Base-by-base conservation (phyloP, 2,888 invertebrate genomes). In the Helicoverpa assulta region DNA sequence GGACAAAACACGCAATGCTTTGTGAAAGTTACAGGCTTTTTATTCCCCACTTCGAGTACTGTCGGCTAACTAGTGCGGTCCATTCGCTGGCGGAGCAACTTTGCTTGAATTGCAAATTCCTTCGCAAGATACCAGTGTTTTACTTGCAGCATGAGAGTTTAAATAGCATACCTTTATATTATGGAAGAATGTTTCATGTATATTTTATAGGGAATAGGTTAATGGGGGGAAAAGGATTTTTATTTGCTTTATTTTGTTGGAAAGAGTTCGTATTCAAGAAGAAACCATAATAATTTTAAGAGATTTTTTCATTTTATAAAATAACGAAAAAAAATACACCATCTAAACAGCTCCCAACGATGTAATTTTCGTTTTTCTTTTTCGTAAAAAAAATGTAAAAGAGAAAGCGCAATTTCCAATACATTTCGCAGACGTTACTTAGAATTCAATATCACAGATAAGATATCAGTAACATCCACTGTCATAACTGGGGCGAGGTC, bases 381-480 rank as follows among this genome's bases (percentile, higher is more conserved):
- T 29, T 19, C 6, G 8, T 33, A 54, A 54, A 73, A 26, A 62
- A 60, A 58, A 55, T 43, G 51, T 55, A 51, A 72, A 80, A 69
- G 37, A 26, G 18, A 52, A 52, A 50, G 60, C 47, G 21, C 40
- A 55, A 62, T 76, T 82, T 83, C 78, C 82, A 83, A 83, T 77
- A 78, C 80, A 83, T 79, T 78, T 68, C 65, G 69, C 73, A 76
- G 67, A 68, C 75, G 64, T 83, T 80, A 70, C 70, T 76, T 73
- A 64, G 70, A 81, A 83, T 82, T 82, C 81, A 83, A 82, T 84
- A 81, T 79, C 76, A 63, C 14, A 79, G 83, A 83, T 83, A 83
- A 83, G 82, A 67, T 83, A 83, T 83, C 84, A 65, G 73, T 63
- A 62, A 57, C 78, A 75, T 78, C 56, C 73, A 65, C 78, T 81